phyloP scores from a whole-genome alignment of 92 coral and sea anemone genomes.

The Porites cylindrica region DNA sequence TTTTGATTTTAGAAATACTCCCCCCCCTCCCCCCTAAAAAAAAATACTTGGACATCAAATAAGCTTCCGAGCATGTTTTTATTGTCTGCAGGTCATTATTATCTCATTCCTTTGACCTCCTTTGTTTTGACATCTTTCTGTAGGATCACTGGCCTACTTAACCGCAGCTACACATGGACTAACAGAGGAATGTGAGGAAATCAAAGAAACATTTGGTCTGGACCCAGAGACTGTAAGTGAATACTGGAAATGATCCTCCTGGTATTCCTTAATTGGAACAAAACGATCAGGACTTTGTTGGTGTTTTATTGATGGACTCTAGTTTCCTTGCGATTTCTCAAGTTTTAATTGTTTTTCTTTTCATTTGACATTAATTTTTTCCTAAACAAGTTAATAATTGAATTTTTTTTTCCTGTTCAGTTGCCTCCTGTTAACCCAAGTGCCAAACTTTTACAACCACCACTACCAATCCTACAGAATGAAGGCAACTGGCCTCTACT shows the following conservation, averaged over 20 bases:
- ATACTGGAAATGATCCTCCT: background rate
- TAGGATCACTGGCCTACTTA: constrained; percentile 90
- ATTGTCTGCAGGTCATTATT: background rate
- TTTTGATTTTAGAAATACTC: background rate
- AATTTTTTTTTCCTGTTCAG: constrained; percentile 25
- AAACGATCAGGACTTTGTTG: background rate
- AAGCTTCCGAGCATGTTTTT: background rate
- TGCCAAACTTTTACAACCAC: constrained; percentile 89
- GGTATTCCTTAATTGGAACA: background rate
- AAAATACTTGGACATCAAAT: background rate
- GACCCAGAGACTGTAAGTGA: constrained; percentile 80
- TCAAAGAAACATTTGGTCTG: constrained; percentile 84
- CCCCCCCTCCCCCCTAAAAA: too few relatives aligned
- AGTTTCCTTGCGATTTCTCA: background rate
- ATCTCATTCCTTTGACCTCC: background rate
- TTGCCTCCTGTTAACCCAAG: constrained; percentile 89
- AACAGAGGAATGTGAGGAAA: constrained; percentile 87
- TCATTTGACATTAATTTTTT: background rate
- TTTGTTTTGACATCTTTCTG: background rate
- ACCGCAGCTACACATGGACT: constrained; percentile 99
- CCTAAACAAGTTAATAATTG: too few relatives aligned
- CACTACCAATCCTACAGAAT: constrained; percentile 91
- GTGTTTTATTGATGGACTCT: background rate
- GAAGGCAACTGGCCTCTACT: constrained; percentile 99
- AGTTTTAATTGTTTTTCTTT: background rate